A percentile compares a stretch with the other conserved stretches of the same genome.
phyloP scores from a whole-genome alignment of 2,797 vertebrate genomes.

The Glyptemys insculpta region DNA sequence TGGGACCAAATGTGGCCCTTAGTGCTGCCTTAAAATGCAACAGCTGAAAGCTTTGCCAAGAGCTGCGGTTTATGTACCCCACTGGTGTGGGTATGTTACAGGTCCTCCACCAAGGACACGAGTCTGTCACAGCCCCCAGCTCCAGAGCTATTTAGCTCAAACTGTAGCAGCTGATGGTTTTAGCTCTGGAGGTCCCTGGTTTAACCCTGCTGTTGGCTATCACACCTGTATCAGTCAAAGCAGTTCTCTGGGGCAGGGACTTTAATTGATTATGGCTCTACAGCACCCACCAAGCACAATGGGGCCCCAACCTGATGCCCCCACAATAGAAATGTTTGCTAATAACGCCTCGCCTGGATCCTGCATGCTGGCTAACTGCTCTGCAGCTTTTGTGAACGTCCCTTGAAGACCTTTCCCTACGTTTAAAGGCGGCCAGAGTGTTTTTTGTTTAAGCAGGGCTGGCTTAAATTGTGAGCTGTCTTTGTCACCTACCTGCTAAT shows the following conservation, averaged over 20 bases:
- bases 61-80: neutral
- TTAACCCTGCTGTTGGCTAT: neutral
- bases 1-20: neutral
- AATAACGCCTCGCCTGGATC: slow-evolving; percentile 28
- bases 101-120: neutral
- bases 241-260: neutral
- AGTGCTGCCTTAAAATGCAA: neutral
- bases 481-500: slow-evolving; percentile 74
- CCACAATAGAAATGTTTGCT: neutral
- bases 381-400: slow-evolving; percentile 4
- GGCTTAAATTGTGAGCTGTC: slow-evolving; percentile 70
- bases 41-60: neutral
- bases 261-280: neutral
- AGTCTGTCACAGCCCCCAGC: neutral
- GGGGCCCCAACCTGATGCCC: neutral
- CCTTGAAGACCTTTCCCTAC: neutral
- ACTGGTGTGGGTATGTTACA: neutral
- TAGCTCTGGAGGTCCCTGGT: neutral
- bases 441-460: neutral
- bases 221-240: neutral
- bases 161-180: neutral
- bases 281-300: accelerated
- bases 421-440: neutral
- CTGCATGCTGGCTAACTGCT: slow-evolving; percentile 39
- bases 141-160: neutral